A percentile compares a stretch with the other conserved stretches of the same genome.
phyloP scores from a whole-genome alignment of 2,113 vertebrate species.

The Pachypanchax playfairii region DNA sequence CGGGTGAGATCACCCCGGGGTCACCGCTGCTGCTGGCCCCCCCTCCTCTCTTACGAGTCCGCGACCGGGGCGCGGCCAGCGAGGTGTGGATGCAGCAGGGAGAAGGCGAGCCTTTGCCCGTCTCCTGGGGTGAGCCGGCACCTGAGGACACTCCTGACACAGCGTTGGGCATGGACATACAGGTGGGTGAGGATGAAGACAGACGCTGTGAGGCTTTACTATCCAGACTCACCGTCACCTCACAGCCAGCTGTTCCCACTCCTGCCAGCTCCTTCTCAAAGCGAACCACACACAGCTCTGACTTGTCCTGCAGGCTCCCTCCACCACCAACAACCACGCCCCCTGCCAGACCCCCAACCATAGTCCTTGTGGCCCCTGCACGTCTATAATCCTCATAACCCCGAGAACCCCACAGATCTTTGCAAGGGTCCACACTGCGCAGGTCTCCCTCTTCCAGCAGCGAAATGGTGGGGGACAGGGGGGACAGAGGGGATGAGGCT shows the following conservation, averaged over 20 bases:
- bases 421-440: slow-evolving; percentile 83
- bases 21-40: slow-evolving; percentile 65
- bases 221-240: slow-evolving; percentile 78
- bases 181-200: slow-evolving; percentile 78
- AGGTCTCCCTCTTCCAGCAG: slow-evolving; percentile 84
- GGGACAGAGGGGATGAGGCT: slow-evolving; percentile 75
- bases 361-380: slow-evolving; percentile 79
- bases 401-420: slow-evolving; percentile 86
- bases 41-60: slow-evolving; percentile 81
- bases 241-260: slow-evolving; percentile 76
- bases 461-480: slow-evolving; percentile 80
- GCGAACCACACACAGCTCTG: slow-evolving; percentile 84
- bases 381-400: slow-evolving; percentile 92
- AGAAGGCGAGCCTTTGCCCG: slow-evolving; percentile 77
- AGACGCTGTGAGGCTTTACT: slow-evolving; percentile 77
- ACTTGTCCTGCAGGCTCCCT: slow-evolving; percentile 74
- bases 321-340: slow-evolving; percentile 80
- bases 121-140: slow-evolving; percentile 79
- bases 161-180: slow-evolving; percentile 73
- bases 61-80: slow-evolving; percentile 77
- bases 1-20: slow-evolving; percentile 72
- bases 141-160: slow-evolving; percentile 71
- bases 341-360: slow-evolving; percentile 79
- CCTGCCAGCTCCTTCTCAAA: slow-evolving; percentile 84
- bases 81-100: slow-evolving; percentile 84